These are phyloP conservation scores for Chrysoperla carnea DNA, from an alignment of 1,140 invertebrate genomes.

Conservation along the genomic window DNA sequence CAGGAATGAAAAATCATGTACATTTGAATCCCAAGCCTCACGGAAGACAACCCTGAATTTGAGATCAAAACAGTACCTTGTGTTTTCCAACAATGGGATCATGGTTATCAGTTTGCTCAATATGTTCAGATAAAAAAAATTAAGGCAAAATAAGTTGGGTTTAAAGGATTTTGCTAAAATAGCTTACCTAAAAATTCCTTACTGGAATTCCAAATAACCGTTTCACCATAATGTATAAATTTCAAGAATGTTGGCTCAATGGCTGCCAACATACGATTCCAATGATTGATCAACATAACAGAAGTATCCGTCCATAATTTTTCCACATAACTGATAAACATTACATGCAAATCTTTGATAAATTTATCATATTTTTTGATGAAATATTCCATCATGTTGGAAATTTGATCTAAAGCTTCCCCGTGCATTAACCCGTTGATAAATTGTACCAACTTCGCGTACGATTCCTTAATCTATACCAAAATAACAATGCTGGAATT, in stretches of 20 bases:
- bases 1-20: too few relatives aligned
- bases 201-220: constrained; percentile 49
- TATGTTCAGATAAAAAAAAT: too few relatives aligned
- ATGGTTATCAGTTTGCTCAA: too few relatives aligned
- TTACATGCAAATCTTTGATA: constrained; percentile 56
- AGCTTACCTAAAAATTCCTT: constrained; percentile 40
- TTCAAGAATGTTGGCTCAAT: constrained; percentile 61
- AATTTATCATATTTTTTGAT: constrained; percentile 61
- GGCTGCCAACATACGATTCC: constrained; percentile 45
- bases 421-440: constrained; percentile 48
- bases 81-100: too few relatives aligned
- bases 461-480: constrained; percentile 48
- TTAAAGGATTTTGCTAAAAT: too few relatives aligned
- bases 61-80: too few relatives aligned
- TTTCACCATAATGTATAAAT: constrained; percentile 53
- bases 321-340: constrained; percentile 55
- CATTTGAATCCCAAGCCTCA: too few relatives aligned
- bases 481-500: too few relatives aligned
- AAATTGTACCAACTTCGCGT: constrained; percentile 46
- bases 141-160: too few relatives aligned
- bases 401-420: constrained; percentile 47
- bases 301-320: constrained; percentile 46
- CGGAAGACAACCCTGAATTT: too few relatives aligned
- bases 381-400: constrained; percentile 41
- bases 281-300: constrained; percentile 39